Conservation (phyloP, 2,797 vertebrate genomes). For the Taenioides sp. region DNA sequence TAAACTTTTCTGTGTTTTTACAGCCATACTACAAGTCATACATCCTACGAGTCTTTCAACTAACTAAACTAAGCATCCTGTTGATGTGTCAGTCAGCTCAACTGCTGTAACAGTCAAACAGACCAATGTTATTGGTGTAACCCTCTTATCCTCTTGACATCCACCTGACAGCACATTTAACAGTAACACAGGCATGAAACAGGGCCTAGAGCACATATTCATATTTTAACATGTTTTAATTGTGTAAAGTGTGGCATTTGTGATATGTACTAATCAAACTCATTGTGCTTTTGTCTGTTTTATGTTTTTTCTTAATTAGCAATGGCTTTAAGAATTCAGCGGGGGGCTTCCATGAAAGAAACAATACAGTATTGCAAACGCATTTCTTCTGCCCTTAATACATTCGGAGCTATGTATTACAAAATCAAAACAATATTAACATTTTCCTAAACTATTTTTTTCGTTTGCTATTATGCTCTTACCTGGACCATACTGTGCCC, state of each 20-base stretch:
- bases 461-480: constrained; percentile 27
- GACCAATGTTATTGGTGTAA: constrained; percentile 9
- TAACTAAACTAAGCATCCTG: too few species aligned
- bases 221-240: constrained; percentile 11
- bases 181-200: constrained; percentile 28
- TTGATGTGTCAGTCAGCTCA: too few species aligned
- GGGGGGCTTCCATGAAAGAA: neutral
- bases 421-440: neutral
- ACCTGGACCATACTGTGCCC: constrained; percentile 94
- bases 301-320: constrained; percentile 10
- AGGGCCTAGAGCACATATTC: constrained; percentile 12
- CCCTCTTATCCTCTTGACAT: constrained; percentile 28
- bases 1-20: constrained; percentile 29
- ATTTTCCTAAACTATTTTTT: neutral
- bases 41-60: constrained; percentile 33
- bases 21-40: constrained; percentile 16
- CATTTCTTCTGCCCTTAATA: neutral
- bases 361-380: neutral
- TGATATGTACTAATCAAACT: constrained; percentile 1
- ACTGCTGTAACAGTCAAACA: too few species aligned
- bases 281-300: constrained; percentile 8
- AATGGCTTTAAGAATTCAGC: constrained; percentile 16
- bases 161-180: constrained; percentile 33
- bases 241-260: neutral
- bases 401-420: neutral